phyloP scores from a whole-genome alignment of 2,888 invertebrate species.

The Eristalis intricaria region DNA sequence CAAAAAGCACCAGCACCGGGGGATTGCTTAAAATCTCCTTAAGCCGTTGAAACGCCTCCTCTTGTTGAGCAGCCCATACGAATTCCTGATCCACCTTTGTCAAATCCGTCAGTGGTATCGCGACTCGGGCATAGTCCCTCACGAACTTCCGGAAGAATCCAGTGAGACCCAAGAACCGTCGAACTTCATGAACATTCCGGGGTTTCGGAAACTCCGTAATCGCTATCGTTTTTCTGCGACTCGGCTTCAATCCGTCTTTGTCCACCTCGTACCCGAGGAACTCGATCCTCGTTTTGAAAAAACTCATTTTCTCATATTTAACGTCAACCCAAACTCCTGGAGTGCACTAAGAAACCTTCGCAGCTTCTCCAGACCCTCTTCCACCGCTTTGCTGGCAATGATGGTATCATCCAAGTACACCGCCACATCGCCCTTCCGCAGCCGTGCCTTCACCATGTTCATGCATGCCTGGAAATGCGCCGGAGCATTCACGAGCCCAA shows the following conservation, averaged over 20 bases:
- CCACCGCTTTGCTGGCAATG: neutral
- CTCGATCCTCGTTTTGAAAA: too few relatives aligned
- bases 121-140: constrained; percentile 35
- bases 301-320: constrained; percentile 1
- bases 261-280: too few relatives aligned
- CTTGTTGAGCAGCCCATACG: neutral
- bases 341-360: neutral
- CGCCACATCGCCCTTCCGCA: neutral
- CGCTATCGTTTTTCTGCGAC: constrained; percentile 1
- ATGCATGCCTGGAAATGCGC: constrained; percentile 9
- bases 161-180: constrained; percentile 15
- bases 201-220: constrained; percentile 9
- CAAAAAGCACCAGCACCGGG: too few relatives aligned
- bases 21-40: neutral
- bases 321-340: neutral
- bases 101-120: constrained; percentile 69
- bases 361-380: neutral
- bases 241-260: neutral
- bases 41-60: neutral
- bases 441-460: neutral
- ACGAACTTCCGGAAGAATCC: constrained; percentile 73
- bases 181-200: neutral
- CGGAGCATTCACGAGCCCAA: constrained; percentile 35
- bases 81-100: neutral
- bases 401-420: neutral